These are phyloP conservation scores for Gastrophysa polygoni DNA, from an alignment of 2,888 invertebrate species.

Conservation along the genomic window DNA sequence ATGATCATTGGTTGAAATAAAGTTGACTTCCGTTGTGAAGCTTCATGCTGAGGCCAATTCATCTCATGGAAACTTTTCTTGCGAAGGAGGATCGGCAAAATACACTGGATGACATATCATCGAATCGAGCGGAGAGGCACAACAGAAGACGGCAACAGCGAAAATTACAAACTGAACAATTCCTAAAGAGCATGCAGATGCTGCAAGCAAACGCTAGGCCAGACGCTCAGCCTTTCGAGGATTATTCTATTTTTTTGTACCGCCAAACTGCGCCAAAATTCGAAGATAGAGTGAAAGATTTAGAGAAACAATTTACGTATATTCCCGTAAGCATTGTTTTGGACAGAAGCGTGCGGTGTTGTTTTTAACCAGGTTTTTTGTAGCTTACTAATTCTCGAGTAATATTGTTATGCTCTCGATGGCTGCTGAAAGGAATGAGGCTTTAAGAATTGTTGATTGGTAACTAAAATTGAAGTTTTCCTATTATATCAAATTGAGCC, in stretches of 20 bases:
- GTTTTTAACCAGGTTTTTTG: slow-evolving; percentile 14
- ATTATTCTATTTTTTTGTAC: slow-evolving; percentile 85
- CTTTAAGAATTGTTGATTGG: too few species aligned
- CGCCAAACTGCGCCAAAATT: slow-evolving; percentile 85
- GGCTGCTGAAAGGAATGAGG: background rate
- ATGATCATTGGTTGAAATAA: too few species aligned
- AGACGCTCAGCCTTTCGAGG: slow-evolving; percentile 72
- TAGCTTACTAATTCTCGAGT: slow-evolving; percentile 5
- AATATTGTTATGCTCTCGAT: background rate
- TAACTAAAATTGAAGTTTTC: too few species aligned
- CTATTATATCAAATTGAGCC: too few species aligned
- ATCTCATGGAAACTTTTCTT: slow-evolving; percentile 24
- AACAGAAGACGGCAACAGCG: slow-evolving; percentile 71
- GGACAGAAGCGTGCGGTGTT: slow-evolving; percentile 13
- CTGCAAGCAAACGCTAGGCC: slow-evolving; percentile 76
- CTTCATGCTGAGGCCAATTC: too few species aligned
- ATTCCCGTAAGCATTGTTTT: slow-evolving; percentile 66
- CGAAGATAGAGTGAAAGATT: slow-evolving; percentile 81
- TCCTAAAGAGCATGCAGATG: slow-evolving; percentile 85
- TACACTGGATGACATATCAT: slow-evolving; percentile 75
- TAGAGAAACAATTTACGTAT: slow-evolving; percentile 76
- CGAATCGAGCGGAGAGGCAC: slow-evolving; percentile 68
- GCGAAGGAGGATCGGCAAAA: slow-evolving; percentile 75
- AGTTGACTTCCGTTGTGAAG: too few species aligned
- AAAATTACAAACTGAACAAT: slow-evolving; percentile 79